Evolutionary conservation across 2,888 invertebrate species (phyloP).

Genomic region (Lysandra bellargus): DNA sequence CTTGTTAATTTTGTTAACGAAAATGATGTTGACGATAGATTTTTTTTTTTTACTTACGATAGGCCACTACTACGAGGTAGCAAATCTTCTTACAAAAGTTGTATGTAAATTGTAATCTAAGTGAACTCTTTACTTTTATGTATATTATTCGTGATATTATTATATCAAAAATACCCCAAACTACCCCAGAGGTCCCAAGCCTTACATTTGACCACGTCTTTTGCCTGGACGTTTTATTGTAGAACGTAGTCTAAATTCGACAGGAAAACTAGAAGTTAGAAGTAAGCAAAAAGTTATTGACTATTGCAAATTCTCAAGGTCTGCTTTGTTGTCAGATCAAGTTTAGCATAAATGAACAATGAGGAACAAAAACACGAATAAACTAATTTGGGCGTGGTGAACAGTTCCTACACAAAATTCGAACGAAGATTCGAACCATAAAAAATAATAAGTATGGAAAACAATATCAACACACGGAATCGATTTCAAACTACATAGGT

Average conservation of each 20-base stretch:
- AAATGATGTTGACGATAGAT: too few relatives aligned
- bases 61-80: too few relatives aligned
- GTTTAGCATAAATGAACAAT: conserved; percentile 5
- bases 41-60: background rate
- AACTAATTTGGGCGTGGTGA: background rate
- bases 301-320: conserved; percentile 5
- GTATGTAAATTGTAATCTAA: too few relatives aligned
- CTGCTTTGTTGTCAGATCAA: background rate
- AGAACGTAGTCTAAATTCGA: background rate
- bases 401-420: too few relatives aligned
- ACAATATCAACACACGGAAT: background rate
- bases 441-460: background rate
- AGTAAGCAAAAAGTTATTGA: background rate
- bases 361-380: background rate
- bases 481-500: background rate
- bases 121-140: too few relatives aligned
- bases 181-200: too few relatives aligned
- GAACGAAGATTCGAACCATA: background rate
- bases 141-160: too few relatives aligned
- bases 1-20: background rate
- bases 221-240: background rate
- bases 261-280: background rate
- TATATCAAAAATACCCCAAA: too few relatives aligned
- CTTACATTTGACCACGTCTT: too few relatives aligned
- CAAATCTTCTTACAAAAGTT: too few relatives aligned